Evolutionary conservation across 2,888 invertebrate species (phyloP).

Genomic region (Cephonodes hylas): DNA sequence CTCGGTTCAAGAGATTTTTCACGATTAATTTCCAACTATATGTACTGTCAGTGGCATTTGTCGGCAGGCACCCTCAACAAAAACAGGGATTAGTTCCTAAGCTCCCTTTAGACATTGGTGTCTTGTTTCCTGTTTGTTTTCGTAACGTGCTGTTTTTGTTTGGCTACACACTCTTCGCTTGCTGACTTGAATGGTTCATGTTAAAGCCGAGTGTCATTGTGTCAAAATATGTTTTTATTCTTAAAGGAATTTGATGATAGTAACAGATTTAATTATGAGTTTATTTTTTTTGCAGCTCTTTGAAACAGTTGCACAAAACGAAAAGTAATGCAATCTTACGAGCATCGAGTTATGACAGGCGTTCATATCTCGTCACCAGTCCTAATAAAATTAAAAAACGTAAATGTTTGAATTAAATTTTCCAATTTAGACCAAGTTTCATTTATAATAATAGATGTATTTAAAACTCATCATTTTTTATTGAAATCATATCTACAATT

Average conservation of each 20-base stretch:
- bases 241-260: background rate
- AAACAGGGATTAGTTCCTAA: slow-evolving; percentile 74
- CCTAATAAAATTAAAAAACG: too few relatives aligned
- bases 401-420: too few relatives aligned
- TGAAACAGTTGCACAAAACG: too few relatives aligned
- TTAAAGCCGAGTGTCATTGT: background rate
- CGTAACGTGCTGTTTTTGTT: slow-evolving; percentile 54
- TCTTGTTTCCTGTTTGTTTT: slow-evolving; percentile 70
- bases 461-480: too few relatives aligned
- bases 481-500: too few relatives aligned
- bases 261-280: too few relatives aligned
- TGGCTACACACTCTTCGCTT: slow-evolving; percentile 22
- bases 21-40: slow-evolving; percentile 75
- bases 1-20: slow-evolving; percentile 69
- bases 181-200: background rate
- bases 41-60: slow-evolving; percentile 76
- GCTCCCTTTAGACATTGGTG: slow-evolving; percentile 59
- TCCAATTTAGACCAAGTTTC: too few relatives aligned
- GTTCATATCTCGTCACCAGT: too few relatives aligned
- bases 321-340: too few relatives aligned
- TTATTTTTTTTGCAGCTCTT: too few relatives aligned
- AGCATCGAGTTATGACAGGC: too few relatives aligned
- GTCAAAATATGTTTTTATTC: background rate
- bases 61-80: slow-evolving; percentile 73
- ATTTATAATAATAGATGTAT: too few relatives aligned